Conservation (phyloP, 2,797 vertebrate genomes). For the Enteromius trimaculatus region DNA sequence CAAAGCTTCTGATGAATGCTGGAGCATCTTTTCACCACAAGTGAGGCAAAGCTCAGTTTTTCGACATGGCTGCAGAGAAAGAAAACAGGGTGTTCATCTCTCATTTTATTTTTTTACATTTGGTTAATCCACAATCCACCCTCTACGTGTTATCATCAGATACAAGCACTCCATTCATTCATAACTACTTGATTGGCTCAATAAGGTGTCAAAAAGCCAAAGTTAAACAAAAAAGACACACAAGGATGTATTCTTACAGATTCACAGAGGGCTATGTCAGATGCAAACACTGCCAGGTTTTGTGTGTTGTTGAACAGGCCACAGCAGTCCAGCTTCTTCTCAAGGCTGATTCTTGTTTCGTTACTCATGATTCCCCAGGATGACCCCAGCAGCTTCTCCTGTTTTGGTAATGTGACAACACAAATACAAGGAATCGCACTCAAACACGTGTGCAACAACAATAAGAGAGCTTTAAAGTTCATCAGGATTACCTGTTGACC, state of each 20-base stretch:
- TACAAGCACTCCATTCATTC: neutral
- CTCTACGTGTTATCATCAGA: neutral
- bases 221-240: neutral
- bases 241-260: slow-evolving; percentile 74
- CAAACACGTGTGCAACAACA: neutral
- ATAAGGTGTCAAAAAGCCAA: neutral
- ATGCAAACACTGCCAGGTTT: slow-evolving; percentile 44
- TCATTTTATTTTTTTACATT: slow-evolving; percentile 14
- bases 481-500: slow-evolving; percentile 81
- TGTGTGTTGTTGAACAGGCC: slow-evolving; percentile 82
- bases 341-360: slow-evolving; percentile 77
- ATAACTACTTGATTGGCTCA: neutral
- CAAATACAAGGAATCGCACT: neutral
- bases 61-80: slow-evolving; percentile 75
- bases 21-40: slow-evolving; percentile 86
- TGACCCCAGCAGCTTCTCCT: slow-evolving; percentile 83
- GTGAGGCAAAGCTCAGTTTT: slow-evolving; percentile 59
- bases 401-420: slow-evolving; percentile 21
- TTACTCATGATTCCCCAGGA: slow-evolving; percentile 81
- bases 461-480: neutral
- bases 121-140: neutral
- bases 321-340: slow-evolving; percentile 86
- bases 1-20: slow-evolving; percentile 87
- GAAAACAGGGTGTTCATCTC: slow-evolving; percentile 6
- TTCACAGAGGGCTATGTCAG: slow-evolving; percentile 71